These are phyloP conservation scores for Lagopus leucura DNA, from an alignment of 2,113 vertebrate genomes.

Conservation along the genomic window DNA sequence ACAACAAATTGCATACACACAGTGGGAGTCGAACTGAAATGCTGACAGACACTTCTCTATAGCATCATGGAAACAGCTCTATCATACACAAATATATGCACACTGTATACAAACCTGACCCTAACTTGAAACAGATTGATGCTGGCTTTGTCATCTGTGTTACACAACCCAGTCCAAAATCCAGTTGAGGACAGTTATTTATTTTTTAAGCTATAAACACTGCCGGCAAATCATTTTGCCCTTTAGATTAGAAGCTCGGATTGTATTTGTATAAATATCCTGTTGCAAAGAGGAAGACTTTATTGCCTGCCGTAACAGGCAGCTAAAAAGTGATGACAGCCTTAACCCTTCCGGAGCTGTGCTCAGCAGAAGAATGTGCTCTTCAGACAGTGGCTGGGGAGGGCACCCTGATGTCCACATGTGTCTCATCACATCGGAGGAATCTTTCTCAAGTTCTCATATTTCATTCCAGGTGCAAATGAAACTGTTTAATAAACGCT, in stretches of 20 bases:
- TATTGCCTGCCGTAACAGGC: conserved; percentile 47
- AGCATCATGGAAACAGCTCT: conserved; percentile 55
- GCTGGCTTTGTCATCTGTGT: conserved; percentile 60
- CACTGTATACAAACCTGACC: conserved; percentile 61
- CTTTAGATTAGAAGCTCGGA: conserved; percentile 60
- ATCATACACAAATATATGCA: conserved; percentile 54
- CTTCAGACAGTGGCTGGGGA: background rate
- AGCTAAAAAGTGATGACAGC: background rate
- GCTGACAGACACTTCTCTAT: background rate
- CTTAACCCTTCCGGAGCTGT: conserved; percentile 47
- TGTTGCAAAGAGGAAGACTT: conserved; percentile 59
- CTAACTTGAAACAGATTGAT: conserved; percentile 58
- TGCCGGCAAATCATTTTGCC: conserved; percentile 63
- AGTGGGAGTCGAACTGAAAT: background rate
- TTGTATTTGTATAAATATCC: conserved; percentile 69
- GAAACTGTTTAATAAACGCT: conserved; percentile 63
- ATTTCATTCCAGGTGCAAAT: conserved; percentile 41
- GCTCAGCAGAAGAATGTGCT: background rate
- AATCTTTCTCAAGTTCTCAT: conserved; percentile 18
- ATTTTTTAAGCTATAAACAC: conserved; percentile 68
- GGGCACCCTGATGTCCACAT: background rate
- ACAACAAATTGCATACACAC: conserved; percentile 14
- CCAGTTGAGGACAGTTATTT: conserved; percentile 41
- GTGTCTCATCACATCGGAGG: background rate
- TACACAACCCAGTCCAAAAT: conserved; percentile 57